A percentile compares a stretch with the other conserved stretches of the same genome.
Evolutionary conservation across 92 coral and sea anemone genomes (phyloP).

Genomic region (Plumapathes pennacea): DNA sequence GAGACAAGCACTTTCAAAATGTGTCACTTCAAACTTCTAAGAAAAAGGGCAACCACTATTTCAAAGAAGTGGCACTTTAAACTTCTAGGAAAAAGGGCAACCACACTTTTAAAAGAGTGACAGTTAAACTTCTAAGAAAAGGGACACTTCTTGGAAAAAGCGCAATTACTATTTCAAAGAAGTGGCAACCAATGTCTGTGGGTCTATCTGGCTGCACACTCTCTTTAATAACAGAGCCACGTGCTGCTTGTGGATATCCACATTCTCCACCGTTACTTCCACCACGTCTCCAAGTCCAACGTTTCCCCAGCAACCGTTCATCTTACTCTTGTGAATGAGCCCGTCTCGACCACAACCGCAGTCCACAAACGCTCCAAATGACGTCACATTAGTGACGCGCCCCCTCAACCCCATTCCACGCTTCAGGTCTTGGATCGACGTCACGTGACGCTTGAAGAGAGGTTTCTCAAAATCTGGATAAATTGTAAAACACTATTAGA

Average conservation of each 20-base stretch:
- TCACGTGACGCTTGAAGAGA: constrained; percentile 73
- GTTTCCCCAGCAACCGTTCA: constrained; percentile 37
- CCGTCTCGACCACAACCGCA: constrained; percentile 91
- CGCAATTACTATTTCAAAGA: too few species aligned
- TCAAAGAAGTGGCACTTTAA: too few species aligned
- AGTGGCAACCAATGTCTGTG: constrained; percentile 60
- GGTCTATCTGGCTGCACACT: constrained; percentile 51
- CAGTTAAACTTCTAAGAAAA: too few species aligned
- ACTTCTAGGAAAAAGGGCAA: too few species aligned
- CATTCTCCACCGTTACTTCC: constrained; percentile 62
- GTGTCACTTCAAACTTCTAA: too few species aligned
- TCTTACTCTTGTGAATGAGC: constrained; percentile 65
- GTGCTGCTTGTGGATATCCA: constrained; percentile 57
- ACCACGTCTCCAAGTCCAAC: constrained; percentile 83
- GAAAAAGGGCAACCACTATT: too few species aligned
- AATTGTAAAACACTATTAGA: not conserved
- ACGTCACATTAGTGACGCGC: constrained; percentile 86
- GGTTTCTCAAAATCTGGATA: constrained; percentile 84
- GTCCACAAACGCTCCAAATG: constrained; percentile 97
- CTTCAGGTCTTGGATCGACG: constrained; percentile 63
- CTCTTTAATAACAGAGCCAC: constrained; percentile 22
- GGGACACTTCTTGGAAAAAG: too few species aligned
- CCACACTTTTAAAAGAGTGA: too few species aligned
- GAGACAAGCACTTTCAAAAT: too few species aligned
- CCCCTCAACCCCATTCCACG: constrained; percentile 71